Percentiles rank a stretch among this genome's conserved stretches.
phyloP scores from a whole-genome alignment of 1,140 invertebrate species.

The Sycobia sp. region DNA sequence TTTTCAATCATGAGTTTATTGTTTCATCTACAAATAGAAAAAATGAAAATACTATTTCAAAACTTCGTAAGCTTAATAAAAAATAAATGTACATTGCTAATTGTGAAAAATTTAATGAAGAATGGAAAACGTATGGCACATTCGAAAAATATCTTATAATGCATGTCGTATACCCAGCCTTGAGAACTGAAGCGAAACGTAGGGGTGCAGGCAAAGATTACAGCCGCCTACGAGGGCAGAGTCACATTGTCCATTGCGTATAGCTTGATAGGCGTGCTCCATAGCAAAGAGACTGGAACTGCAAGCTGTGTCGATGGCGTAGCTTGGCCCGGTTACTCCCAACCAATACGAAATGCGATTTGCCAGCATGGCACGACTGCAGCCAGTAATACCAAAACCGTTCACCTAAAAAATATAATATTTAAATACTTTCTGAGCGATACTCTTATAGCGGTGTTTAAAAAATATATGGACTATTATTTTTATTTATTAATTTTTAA shows the following conservation, averaged over 20 bases:
- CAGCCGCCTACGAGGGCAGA: constrained; percentile 85
- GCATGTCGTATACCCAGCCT: constrained; percentile 58
- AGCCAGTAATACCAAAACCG: constrained; percentile 65
- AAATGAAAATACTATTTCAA: too few species aligned
- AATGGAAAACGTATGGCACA: too few species aligned
- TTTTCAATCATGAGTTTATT: too few species aligned
- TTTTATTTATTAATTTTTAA: too few species aligned
- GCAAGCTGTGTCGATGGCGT: constrained; percentile 86
- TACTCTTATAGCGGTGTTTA: too few species aligned
- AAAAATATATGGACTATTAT: too few species aligned
- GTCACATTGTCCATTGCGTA: constrained; percentile 80
- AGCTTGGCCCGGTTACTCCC: constrained; percentile 77
- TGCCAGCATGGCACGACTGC: constrained; percentile 88
- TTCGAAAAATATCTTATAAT: too few species aligned
- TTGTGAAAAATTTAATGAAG: too few species aligned
- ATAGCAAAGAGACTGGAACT: constrained; percentile 86
- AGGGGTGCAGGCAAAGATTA: constrained; percentile 85
- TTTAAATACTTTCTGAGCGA: too few species aligned
- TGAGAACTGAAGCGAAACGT: constrained; percentile 80
- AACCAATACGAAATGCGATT: constrained; percentile 84
- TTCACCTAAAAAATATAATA: constrained; percentile 45
- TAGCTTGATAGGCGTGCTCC: constrained; percentile 79
- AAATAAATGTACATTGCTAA: too few species aligned
- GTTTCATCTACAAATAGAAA: too few species aligned
- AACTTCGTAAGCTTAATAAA: too few species aligned